Evolutionary conservation across 2,797 vertebrate species (phyloP).

Genomic region (Gymnodraco acuticeps): DNA sequence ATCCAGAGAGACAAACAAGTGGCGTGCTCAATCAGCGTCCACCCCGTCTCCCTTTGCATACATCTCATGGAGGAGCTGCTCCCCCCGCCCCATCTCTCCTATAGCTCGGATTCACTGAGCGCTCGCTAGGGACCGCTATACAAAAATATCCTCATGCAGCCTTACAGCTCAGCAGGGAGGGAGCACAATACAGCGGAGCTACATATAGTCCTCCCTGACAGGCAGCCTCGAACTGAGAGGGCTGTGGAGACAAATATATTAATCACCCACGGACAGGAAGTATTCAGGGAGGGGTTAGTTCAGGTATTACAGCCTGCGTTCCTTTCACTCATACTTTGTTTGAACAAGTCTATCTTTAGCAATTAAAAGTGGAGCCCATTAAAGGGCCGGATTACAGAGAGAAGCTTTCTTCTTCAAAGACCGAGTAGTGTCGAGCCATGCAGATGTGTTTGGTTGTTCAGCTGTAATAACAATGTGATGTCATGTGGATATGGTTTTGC

Average conservation of each 20-base stretch:
- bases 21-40: slow-evolving; percentile 67
- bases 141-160: slow-evolving; percentile 67
- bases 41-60: slow-evolving; percentile 14
- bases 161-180: slow-evolving; percentile 61
- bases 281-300: slow-evolving; percentile 45
- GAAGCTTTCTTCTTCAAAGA: not conserved
- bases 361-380: slow-evolving; percentile 10
- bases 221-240: slow-evolving; percentile 54
- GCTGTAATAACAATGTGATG: no score
- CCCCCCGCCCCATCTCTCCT: slow-evolving; percentile 36
- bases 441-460: not conserved
- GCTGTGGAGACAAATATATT: slow-evolving; percentile 69
- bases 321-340: slow-evolving; percentile 18
- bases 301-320: slow-evolving; percentile 10
- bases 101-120: slow-evolving; percentile 54
- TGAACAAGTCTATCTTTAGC: slow-evolving; percentile 15
- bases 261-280: slow-evolving; percentile 65
- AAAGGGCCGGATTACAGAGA: not conserved
- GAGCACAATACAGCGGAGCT: slow-evolving; percentile 59
- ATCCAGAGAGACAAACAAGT: slow-evolving; percentile 63
- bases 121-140: slow-evolving; percentile 66
- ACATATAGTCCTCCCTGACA: slow-evolving; percentile 73
- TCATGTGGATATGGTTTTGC: no score
- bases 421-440: not conserved
- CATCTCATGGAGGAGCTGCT: slow-evolving; percentile 39